Percentiles rank a stretch among this genome's conserved stretches.
Evolutionary conservation across 2,888 invertebrate genomes (phyloP).

Genomic region (Coelopa pilipes): DNA sequence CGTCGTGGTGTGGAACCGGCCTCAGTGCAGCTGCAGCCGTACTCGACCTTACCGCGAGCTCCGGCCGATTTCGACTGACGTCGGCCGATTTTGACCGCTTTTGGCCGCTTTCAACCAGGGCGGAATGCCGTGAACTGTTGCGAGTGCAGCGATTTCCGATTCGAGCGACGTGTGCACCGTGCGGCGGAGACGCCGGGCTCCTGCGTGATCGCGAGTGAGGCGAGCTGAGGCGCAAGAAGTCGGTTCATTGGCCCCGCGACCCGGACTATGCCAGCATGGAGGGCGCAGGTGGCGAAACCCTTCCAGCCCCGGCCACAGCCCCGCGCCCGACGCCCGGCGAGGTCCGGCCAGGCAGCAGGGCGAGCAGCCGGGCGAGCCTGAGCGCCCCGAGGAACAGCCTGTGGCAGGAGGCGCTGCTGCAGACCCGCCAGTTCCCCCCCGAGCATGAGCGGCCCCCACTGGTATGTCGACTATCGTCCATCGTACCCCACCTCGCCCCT

Average conservation of each 20-base stretch:
- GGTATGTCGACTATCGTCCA: constrained; percentile 51
- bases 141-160: no score
- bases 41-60: no score
- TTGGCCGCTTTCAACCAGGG: no score
- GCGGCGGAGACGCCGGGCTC: no score
- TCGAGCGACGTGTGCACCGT: no score
- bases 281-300: background rate
- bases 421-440: constrained; percentile 53
- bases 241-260: constrained; percentile 4
- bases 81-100: no score
- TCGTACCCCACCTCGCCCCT: no score
- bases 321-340: background rate
- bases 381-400: constrained; percentile 49
- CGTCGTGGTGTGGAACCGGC: no score
- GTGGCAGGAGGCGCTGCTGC: constrained; percentile 55
- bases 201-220: no score
- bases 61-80: no score
- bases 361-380: constrained; percentile 35
- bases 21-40: no score
- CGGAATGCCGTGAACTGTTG: no score
- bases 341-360: background rate
- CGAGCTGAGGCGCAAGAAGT: constrained; percentile 9
- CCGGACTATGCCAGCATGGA: constrained; percentile 24
- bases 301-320: background rate
- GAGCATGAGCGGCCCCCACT: constrained; percentile 50